Conservation (phyloP, 1,140 invertebrate genomes). For the Atta colombica region DNA sequence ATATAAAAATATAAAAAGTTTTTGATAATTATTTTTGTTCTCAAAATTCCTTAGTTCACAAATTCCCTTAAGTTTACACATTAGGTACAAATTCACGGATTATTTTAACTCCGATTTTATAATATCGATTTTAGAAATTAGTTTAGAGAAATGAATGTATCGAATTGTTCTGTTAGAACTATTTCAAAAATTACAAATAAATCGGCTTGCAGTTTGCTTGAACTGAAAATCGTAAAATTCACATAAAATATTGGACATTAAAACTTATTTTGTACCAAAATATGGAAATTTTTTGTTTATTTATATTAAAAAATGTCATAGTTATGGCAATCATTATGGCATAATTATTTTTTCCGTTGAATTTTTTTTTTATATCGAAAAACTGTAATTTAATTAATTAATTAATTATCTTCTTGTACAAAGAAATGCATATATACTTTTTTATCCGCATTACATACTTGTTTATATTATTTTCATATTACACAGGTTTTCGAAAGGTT, state of each 20-base stretch:
- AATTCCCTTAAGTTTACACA: not conserved
- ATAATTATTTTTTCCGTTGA: not conserved
- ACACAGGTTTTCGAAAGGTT: not conserved
- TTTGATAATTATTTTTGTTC: not conserved
- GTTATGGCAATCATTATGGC: not conserved
- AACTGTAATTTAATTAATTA: not conserved
- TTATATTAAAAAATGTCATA: not conserved
- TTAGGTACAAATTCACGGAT: not conserved
- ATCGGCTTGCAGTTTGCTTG: too few relatives aligned
- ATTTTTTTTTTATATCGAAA: not conserved
- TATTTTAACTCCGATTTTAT: not conserved
- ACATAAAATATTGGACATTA: too few relatives aligned
- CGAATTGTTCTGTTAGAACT: too few relatives aligned
- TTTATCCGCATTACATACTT: not conserved
- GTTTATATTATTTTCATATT: not conserved
- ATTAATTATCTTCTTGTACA: not conserved
- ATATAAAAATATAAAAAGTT: not conserved
- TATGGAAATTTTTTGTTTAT: too few relatives aligned
- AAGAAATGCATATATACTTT: not conserved
- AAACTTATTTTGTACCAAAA: too few relatives aligned
- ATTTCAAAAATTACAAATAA: too few relatives aligned
- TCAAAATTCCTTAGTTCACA: not conserved
- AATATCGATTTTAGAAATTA: not conserved
- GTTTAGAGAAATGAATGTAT: not conserved
- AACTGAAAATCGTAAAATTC: too few relatives aligned